Percentiles rank a stretch among this genome's conserved stretches.
These are phyloP conservation scores for Meteorus colon DNA, from an alignment of 2,888 invertebrate species.

Conservation along the genomic window DNA sequence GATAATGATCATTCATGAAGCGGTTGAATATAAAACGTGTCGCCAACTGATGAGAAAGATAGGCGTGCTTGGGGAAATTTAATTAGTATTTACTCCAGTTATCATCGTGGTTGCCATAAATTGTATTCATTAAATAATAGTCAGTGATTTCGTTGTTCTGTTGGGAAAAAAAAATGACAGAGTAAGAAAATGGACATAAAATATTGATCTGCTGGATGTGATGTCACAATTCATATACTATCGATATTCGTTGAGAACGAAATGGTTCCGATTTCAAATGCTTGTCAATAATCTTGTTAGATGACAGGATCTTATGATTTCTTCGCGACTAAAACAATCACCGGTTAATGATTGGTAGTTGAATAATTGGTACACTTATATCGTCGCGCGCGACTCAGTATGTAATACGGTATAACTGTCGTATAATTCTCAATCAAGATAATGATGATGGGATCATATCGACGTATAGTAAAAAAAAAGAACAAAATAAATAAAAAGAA, in stretches of 20 bases:
- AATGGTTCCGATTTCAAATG: neutral
- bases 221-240: neutral
- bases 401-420: slow-evolving; percentile 45
- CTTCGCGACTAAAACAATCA: slow-evolving; percentile 41
- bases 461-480: neutral
- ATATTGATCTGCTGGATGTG: neutral
- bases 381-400: slow-evolving; percentile 60
- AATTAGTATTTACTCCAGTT: slow-evolving; percentile 31
- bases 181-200: neutral
- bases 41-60: slow-evolving; percentile 66
- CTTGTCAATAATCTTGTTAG: slow-evolving; percentile 26
- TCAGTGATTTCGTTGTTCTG: neutral
- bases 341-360: slow-evolving; percentile 29
- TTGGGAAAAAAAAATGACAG: slow-evolving; percentile 31
- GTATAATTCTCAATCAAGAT: slow-evolving; percentile 15
- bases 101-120: slow-evolving; percentile 40
- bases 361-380: slow-evolving; percentile 48
- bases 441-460: slow-evolving; percentile 7
- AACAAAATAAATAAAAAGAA: slow-evolving; percentile 31
- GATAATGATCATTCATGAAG: slow-evolving; percentile 39
- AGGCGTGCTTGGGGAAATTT: slow-evolving; percentile 56
- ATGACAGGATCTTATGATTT: slow-evolving; percentile 46
- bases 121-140: slow-evolving; percentile 20
- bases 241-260: neutral
- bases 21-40: slow-evolving; percentile 53